Evolutionary conservation across 2,888 invertebrate species (phyloP).

Genomic region (Macrosoma leucophasiata): DNA sequence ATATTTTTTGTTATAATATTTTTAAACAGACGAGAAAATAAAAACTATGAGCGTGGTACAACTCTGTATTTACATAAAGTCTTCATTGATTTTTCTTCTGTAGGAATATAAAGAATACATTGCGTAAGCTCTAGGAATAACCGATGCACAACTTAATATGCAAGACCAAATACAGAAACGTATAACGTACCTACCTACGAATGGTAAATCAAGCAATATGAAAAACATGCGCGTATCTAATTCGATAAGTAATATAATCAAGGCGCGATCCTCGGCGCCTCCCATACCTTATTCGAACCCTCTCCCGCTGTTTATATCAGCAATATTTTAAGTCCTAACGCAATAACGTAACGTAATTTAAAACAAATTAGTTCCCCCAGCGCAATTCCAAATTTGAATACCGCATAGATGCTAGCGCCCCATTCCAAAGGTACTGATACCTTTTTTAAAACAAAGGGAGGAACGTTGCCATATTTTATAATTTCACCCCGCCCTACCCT

Average conservation of each 20-base stretch:
- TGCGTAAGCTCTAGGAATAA: too few relatives aligned
- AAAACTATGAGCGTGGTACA: too few relatives aligned
- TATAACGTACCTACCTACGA: too few relatives aligned
- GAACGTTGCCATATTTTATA: slow-evolving; percentile 58
- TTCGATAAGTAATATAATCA: not conserved
- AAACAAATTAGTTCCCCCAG: slow-evolving; percentile 74
- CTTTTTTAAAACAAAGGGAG: slow-evolving; percentile 67
- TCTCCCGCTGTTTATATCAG: slow-evolving; percentile 60
- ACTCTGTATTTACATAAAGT: too few relatives aligned
- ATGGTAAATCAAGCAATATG: too few relatives aligned
- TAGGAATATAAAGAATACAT: too few relatives aligned
- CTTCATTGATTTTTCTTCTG: too few relatives aligned
- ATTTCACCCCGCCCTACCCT: slow-evolving; percentile 44
- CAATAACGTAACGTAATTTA: slow-evolving; percentile 75
- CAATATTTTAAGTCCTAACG: slow-evolving; percentile 64
- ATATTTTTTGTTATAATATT: too few relatives aligned
- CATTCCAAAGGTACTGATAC: slow-evolving; percentile 45
- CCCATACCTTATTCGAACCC: slow-evolving; percentile 58
- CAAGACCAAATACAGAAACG: too few relatives aligned
- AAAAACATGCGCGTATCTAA: too few relatives aligned
- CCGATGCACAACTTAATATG: too few relatives aligned
- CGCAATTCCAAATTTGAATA: slow-evolving; percentile 66
- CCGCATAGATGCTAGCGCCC: slow-evolving; percentile 58
- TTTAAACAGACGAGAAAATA: too few relatives aligned
- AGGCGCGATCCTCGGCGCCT: slow-evolving; percentile 19